phyloP scores from a whole-genome alignment of 2,797 vertebrate genomes.

The Hylomyscus alleni region DNA sequence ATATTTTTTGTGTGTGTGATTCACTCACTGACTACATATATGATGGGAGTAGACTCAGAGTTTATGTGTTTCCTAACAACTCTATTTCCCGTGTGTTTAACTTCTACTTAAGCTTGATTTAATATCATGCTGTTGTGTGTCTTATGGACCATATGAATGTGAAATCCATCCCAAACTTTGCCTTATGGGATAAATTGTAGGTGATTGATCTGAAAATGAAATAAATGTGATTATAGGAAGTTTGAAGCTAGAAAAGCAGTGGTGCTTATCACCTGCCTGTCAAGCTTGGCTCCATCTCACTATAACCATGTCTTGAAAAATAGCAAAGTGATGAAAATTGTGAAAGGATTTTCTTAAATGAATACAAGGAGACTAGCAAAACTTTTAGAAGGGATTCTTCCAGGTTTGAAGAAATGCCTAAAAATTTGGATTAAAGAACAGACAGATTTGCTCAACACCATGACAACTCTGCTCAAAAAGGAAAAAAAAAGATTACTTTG shows the following conservation, averaged over 20 bases:
- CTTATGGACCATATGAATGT: neutral
- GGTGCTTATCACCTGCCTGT: neutral
- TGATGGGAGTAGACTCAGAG: accelerated
- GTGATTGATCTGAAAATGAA: neutral
- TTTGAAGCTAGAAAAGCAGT: neutral
- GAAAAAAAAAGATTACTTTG: neutral
- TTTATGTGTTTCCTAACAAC: neutral
- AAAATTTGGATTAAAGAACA: neutral
- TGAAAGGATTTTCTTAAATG: neutral
- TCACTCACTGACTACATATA: neutral
- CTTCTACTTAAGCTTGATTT: neutral
- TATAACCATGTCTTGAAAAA: neutral
- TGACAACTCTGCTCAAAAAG: no score
- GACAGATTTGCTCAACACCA: neutral
- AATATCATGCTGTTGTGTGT: neutral
- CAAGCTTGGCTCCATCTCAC: neutral
- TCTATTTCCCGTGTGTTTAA: no score
- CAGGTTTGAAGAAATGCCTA: neutral
- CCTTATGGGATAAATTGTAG: no score
- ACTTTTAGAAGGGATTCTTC: neutral
- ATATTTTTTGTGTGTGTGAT: neutral
- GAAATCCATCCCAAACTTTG: neutral
- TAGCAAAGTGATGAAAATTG: neutral
- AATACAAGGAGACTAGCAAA: neutral
- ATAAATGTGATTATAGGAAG: neutral